Percentiles rank a stretch among this genome's conserved stretches.
phyloP scores from a whole-genome alignment of 2,113 vertebrate species.

The Fregata magnificens region DNA sequence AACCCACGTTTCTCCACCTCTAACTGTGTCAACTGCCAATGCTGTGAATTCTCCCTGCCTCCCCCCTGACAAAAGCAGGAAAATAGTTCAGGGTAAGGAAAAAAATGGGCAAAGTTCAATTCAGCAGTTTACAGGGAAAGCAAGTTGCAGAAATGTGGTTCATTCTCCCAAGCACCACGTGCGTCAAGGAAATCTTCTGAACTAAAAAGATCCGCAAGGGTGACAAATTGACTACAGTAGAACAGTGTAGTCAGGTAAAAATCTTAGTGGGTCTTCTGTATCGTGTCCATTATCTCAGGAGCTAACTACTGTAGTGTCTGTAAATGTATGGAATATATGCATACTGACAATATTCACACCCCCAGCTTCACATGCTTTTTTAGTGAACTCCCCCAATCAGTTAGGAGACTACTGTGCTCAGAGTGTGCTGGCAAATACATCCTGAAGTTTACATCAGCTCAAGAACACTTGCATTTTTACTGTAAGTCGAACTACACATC shows the following conservation, averaged over 20 bases:
- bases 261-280: neutral
- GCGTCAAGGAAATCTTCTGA: neutral
- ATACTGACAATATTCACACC: neutral
- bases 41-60: neutral
- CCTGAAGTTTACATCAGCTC: neutral
- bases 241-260: neutral
- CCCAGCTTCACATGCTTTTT: neutral
- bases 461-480: neutral
- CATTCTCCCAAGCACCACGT: conserved; percentile 6
- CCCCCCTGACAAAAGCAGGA: conserved; percentile 24
- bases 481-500: neutral
- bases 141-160: neutral
- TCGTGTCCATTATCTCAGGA: neutral
- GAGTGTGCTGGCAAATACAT: neutral
- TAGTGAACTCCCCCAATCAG: neutral
- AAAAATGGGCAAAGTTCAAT: neutral
- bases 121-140: neutral
- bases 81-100: neutral
- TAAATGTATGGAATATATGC: neutral
- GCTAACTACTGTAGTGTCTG: neutral
- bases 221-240: neutral
- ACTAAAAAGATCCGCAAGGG: neutral
- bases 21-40: neutral
- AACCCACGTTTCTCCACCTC: neutral
- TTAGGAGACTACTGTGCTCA: neutral